A percentile compares a stretch with the other conserved stretches of the same genome.
Conservation (phyloP, 2,888 invertebrate genomes). For the Brenthis daphne region DNA sequence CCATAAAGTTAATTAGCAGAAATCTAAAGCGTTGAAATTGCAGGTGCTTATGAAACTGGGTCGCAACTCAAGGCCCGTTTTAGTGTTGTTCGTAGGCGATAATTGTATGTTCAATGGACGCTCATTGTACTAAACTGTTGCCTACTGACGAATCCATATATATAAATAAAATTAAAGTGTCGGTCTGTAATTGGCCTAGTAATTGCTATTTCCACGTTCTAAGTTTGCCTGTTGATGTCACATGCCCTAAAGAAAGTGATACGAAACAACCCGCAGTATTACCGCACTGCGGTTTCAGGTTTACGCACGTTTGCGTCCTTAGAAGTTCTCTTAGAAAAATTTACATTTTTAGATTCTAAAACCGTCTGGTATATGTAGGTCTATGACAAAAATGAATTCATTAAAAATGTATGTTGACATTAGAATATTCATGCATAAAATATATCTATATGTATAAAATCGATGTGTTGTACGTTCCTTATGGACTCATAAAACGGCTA, state of each 20-base stretch:
- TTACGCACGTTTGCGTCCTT: slow-evolving; percentile 11
- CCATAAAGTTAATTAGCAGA: slow-evolving; percentile 32
- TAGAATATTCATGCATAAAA: no score
- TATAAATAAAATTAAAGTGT: background rate
- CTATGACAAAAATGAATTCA: no score
- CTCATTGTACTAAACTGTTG: slow-evolving; percentile 56
- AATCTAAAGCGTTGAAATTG: slow-evolving; percentile 33
- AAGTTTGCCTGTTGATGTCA: no score
- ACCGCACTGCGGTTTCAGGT: slow-evolving; percentile 28
- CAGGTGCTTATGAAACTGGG: slow-evolving; percentile 43
- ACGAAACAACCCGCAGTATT: slow-evolving; percentile 16
- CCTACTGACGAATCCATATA: slow-evolving; percentile 22
- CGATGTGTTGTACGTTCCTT: no score
- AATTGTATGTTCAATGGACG: slow-evolving; percentile 62
- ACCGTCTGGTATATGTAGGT: no score
- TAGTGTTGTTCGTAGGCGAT: slow-evolving; percentile 47
- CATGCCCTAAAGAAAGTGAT: slow-evolving; percentile 2
- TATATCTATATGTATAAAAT: no score
- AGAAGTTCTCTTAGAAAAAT: background rate
- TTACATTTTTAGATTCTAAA: background rate
- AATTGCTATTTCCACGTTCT: background rate
- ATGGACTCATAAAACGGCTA: no score
- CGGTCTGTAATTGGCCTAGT: background rate
- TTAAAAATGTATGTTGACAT: no score
- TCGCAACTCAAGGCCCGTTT: slow-evolving; percentile 42